These are phyloP conservation scores for Drosophila leonis DNA, from an alignment of 2,888 invertebrate species.

Conservation along the genomic window DNA sequence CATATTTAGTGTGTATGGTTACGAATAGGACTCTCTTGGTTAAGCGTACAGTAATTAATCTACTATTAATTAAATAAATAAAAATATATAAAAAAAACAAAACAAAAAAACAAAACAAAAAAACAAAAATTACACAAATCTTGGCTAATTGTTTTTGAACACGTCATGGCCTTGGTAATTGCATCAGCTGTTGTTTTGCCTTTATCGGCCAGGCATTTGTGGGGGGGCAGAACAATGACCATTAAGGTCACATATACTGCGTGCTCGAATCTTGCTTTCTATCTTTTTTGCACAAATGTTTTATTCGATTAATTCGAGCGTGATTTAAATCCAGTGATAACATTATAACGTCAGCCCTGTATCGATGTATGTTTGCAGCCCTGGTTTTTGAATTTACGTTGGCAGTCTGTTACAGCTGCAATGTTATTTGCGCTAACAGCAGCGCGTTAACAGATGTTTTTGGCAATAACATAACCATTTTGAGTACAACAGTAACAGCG, in stretches of 20 bases:
- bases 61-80: slow-evolving; percentile 78
- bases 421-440: slow-evolving; percentile 2
- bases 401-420: slow-evolving; percentile 8
- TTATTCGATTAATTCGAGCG: not conserved
- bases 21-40: slow-evolving; percentile 77
- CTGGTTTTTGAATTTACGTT: slow-evolving; percentile 15
- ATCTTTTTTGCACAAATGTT: not conserved
- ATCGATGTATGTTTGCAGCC: slow-evolving; percentile 1
- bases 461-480: slow-evolving; percentile 44
- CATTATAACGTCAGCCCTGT: not conserved
- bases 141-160: slow-evolving; percentile 30
- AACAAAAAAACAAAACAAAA: too few species aligned
- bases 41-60: slow-evolving; percentile 79
- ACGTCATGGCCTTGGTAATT: slow-evolving; percentile 11
- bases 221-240: not conserved
- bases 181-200: not conserved
- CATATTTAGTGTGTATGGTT: slow-evolving; percentile 80
- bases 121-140: slow-evolving; percentile 17
- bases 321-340: not conserved
- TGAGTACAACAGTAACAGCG: slow-evolving; percentile 37
- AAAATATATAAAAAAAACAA: slow-evolving; percentile 42
- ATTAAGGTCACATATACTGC: not conserved
- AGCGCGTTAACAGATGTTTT: slow-evolving; percentile 15
- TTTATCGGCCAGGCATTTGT: slow-evolving; percentile 18
- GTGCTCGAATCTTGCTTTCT: not conserved